Conservation (phyloP, 2,797 vertebrate species). For the Rhabdophis nuchalis region DNA sequence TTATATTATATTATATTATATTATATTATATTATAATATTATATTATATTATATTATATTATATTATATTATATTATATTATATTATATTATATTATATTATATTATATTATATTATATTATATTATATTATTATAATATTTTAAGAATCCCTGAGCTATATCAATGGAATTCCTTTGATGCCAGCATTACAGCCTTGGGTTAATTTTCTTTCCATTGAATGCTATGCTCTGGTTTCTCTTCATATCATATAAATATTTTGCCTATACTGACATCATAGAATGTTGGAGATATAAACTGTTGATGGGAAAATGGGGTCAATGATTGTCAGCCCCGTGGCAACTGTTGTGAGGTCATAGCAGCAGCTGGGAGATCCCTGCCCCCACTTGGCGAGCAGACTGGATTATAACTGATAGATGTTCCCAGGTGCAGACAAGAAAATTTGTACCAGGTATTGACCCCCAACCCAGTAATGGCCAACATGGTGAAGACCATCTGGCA, state of each 20-base stretch:
- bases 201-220: background rate
- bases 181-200: background rate
- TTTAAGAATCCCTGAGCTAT: too few relatives aligned
- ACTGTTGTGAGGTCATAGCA: background rate
- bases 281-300: background rate
- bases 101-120: too few relatives aligned
- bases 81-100: too few relatives aligned
- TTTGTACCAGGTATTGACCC: background rate
- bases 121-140: too few relatives aligned
- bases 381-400: background rate
- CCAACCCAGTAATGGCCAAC: constrained; percentile 49
- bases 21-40: too few relatives aligned
- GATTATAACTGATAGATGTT: background rate
- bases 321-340: background rate
- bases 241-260: too few relatives aligned
- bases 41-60: too few relatives aligned
- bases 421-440: constrained; percentile 1
- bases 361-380: background rate
- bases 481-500: constrained; percentile 68
- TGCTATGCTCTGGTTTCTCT: too few relatives aligned
- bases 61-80: too few relatives aligned
- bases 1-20: too few relatives aligned
- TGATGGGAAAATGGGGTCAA: background rate
- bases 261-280: background rate
- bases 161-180: background rate